Evolutionary conservation across 1,140 invertebrate species (phyloP), one percentile per base, ranked within the genome.

Genomic region (Eriosoma lanigerum): DNA sequence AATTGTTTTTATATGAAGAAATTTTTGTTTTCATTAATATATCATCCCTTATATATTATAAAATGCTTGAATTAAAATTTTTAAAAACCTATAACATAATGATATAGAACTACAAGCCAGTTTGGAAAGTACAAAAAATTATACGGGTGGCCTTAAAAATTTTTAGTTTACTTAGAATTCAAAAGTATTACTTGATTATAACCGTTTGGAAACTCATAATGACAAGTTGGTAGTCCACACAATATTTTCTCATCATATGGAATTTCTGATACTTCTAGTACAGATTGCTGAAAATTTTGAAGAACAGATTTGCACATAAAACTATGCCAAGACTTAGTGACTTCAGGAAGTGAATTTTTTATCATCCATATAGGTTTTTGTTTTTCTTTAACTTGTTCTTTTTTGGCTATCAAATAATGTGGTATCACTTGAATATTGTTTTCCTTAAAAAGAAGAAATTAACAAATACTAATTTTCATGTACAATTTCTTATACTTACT

Each of bases 181-280:
- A n/a, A 54, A 44, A 54, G 2, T 81, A 80, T 82, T 87, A 90
- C 87, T 84, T 91, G 89, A 86, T 94, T 92, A 86, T 91, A 95
- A 12, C 94, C 94, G 86, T 93, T 93, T 0, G 94, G 94, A 87
- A 96, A 95, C 86, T 96, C 93, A 86, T 95, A 96, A 84, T 92
- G 91, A 56, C 91, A 89, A 32, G 92, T 89, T 26, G 94, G 94
- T 86, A 95, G 91, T n/a, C 90, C 90, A 10, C 91, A 90, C 32
- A 93, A 90, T 48, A 89, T 85, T 84, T 93, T 92, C 83, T 93
- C 91, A 84, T 94, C 92, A 84, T 91, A 93, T 0, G 91, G 91
- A 46, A 88, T 87, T 85, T 94, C 93, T 29, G 90, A 90, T 9
- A 96, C 89, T 86, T 93, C 92, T 29, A 93, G 85, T 81, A 89